A percentile compares a stretch with the other conserved stretches of the same genome.
These are phyloP conservation scores for Gallinago jamesoni DNA, from an alignment of 2,113 vertebrate species.

Conservation along the genomic window DNA sequence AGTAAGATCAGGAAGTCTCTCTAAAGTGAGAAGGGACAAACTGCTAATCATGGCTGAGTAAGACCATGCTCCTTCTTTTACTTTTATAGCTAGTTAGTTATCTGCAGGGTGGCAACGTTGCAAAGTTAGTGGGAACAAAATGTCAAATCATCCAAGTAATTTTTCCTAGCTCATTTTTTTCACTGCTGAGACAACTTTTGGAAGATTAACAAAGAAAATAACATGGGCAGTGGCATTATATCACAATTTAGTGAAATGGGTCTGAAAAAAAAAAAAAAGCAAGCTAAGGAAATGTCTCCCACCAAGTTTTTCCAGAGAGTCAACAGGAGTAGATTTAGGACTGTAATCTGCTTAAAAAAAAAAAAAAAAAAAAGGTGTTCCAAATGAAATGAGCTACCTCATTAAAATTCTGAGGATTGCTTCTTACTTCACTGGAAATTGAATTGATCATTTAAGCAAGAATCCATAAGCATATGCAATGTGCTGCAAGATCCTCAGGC, in stretches of 20 bases:
- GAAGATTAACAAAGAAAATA: conserved; percentile 36
- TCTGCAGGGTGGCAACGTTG: conserved; percentile 31
- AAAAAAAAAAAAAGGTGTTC: neutral
- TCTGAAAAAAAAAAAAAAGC: neutral
- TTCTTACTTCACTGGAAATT: neutral
- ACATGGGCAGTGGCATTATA: neutral
- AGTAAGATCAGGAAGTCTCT: conserved; percentile 50
- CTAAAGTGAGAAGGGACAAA: conserved; percentile 46
- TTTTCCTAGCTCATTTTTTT: neutral
- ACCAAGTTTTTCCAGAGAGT: neutral
- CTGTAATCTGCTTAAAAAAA: neutral
- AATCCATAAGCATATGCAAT: neutral
- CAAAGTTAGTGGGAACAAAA: conserved; percentile 15
- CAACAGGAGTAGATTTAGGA: neutral
- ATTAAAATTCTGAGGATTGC: neutral
- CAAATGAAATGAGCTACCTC: neutral
- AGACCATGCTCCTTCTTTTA: neutral
- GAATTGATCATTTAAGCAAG: neutral
- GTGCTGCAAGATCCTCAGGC: neutral
- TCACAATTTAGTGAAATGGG: neutral
- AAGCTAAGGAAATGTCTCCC: conserved; percentile 8
- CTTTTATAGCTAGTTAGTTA: conserved; percentile 14
- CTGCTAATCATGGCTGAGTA: neutral
- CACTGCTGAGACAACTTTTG: neutral
- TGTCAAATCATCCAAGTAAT: neutral